Evolutionary conservation across 2,113 vertebrate genomes (phyloP).

Genomic region (Myotis lucifugus): DNA sequence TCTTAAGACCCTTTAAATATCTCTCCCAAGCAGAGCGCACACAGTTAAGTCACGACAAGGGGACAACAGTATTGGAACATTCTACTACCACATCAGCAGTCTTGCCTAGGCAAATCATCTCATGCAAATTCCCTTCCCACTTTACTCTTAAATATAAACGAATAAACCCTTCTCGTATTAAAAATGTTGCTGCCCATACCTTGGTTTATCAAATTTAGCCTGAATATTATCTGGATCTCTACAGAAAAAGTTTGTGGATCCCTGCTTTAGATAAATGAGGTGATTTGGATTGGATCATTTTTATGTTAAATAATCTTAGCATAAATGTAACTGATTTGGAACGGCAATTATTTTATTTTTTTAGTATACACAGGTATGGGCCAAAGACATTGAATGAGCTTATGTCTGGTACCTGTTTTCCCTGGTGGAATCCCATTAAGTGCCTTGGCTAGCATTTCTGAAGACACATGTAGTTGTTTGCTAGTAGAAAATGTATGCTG

Average conservation of each 20-base stretch:
- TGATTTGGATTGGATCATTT: background rate
- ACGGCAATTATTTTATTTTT: background rate
- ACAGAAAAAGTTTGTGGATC: background rate
- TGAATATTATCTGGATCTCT: background rate
- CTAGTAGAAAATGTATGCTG: slow-evolving; percentile 23
- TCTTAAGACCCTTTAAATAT: background rate
- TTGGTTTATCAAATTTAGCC: background rate
- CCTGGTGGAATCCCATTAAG: background rate
- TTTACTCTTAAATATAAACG: background rate
- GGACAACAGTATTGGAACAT: background rate
- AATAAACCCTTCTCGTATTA: background rate
- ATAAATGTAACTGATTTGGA: background rate
- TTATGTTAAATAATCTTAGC: background rate
- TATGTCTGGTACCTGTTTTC: slow-evolving; percentile 31
- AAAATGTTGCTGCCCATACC: background rate
- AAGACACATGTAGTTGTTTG: background rate
- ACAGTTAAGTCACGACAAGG: background rate
- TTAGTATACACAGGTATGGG: background rate
- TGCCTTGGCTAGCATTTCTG: background rate
- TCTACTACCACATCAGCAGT: background rate
- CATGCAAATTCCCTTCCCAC: background rate
- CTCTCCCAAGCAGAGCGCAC: background rate
- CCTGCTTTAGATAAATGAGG: background rate
- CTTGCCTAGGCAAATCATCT: background rate
- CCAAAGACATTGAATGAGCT: background rate